Evolutionary conservation across 53 echinoderm and acorn worm genomes (phyloP).

Genomic region (Crossaster papposus): DNA sequence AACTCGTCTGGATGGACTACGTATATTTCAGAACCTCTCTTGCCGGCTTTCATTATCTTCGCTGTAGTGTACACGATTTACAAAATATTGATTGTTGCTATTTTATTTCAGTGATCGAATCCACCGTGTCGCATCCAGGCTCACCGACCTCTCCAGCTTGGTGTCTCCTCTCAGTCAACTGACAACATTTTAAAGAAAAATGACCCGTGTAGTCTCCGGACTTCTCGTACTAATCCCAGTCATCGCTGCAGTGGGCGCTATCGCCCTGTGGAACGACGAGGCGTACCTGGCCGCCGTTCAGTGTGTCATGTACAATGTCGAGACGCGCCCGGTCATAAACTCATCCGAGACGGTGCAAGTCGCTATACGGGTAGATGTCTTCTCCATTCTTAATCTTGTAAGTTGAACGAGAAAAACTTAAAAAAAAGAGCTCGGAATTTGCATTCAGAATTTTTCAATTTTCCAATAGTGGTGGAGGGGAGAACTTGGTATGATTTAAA

Average conservation of each 20-base stretch:
- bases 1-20: too few relatives aligned
- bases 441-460: background rate
- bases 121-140: too few relatives aligned
- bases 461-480: too few relatives aligned
- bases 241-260: background rate
- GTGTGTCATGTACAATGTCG: background rate
- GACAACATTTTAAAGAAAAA: background rate
- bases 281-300: background rate
- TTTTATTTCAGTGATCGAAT: too few relatives aligned
- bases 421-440: background rate
- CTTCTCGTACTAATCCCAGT: background rate
- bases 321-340: constrained; percentile 9
- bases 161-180: too few relatives aligned
- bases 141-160: too few relatives aligned
- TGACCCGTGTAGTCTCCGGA: background rate
- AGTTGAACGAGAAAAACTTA: background rate
- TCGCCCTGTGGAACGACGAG: constrained; percentile 25
- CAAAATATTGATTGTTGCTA: too few relatives aligned
- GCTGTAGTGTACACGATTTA: too few relatives aligned
- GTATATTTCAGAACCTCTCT: too few relatives aligned
- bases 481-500: too few relatives aligned
- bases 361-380: background rate
- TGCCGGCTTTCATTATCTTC: too few relatives aligned
- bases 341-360: background rate
- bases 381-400: background rate